Evolutionary conservation across 2,797 vertebrate genomes (phyloP).

Genomic region (Fratercula arctica): DNA sequence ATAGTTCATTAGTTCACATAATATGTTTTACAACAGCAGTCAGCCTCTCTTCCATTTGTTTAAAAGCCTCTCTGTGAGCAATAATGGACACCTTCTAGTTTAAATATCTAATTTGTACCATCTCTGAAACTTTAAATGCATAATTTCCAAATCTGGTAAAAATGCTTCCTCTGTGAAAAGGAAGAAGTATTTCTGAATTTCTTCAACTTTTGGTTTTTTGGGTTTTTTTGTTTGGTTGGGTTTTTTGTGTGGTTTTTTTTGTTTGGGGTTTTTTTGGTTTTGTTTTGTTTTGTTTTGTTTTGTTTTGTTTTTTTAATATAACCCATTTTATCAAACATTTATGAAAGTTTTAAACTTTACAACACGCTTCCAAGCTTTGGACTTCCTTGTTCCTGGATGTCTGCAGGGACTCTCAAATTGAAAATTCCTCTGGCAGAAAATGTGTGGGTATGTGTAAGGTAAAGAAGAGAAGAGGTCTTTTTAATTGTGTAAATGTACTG

Average conservation of each 20-base stretch:
- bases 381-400: not conserved
- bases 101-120: not conserved
- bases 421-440: not conserved
- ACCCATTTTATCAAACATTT: not conserved
- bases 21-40: conserved; percentile 4
- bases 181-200: not conserved
- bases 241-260: too few species aligned
- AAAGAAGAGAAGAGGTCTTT: not conserved
- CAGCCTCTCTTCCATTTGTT: conserved; percentile 10
- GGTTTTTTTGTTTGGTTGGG: too few species aligned
- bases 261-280: too few species aligned
- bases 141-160: not conserved
- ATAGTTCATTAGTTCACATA: conserved; percentile 2
- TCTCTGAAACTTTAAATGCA: conserved; percentile 14
- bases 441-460: not conserved
- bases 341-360: not conserved
- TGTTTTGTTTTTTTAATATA: not conserved
- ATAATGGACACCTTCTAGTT: not conserved
- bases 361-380: not conserved
- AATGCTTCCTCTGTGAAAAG: not conserved
- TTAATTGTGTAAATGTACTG: not conserved
- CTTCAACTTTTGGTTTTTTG: not conserved
- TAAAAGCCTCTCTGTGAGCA: conserved; percentile 30
- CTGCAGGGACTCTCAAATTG: not conserved
- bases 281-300: too few species aligned